Base-by-base conservation (phyloP, 2,888 invertebrate genomes). In the Camponotus fellah region DNA sequence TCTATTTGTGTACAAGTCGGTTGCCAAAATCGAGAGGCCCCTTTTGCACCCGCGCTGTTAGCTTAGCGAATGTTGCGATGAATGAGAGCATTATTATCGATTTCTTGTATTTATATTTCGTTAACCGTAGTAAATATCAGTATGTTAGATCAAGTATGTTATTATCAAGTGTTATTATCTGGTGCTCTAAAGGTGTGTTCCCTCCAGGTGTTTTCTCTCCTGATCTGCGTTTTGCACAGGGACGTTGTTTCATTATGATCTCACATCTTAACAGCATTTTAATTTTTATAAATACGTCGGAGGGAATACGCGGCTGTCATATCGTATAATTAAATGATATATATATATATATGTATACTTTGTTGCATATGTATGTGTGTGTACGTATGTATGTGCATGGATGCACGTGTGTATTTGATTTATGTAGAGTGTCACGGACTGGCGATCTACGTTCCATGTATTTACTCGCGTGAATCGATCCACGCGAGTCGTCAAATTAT, bases 41-140 rank as follows among this genome's bases (percentile, higher is more conserved):
- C 62, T 75, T 76, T 79, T 89, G 86, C 81, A 83, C 81, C 46
- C 60, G 69, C 86, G 88, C 77, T 34, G 49, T 64, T 56, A 87
- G 37, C 86, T 88, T 89, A 88, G 87, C 84, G 71, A 88, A 83
- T 79, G 89, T 88, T 89, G 87, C 65, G 79, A 87, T 53, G 53
- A 53, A 88, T 83, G 85, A 88, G 64, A n/a, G n/a, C n/a, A n/a
- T n/a, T 82, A 89, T 88, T 90, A 90, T 90, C 91, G 91, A 90
- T 90, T 90, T 90, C 88, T 88, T 84, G 85, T 89, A 89, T 90
- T 90, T 90, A 88, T 86, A 90, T 91, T 79, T 83, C 82, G 84
- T 90, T 84, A 88, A 88, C 81, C 34, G 77, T 90, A 90, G 84
- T 64, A 83, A 85, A 83, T 85, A 53, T 85, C 76, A 82, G 87